Evolutionary conservation across 2,888 invertebrate genomes (phyloP), one percentile per base, ranked within the genome.

Genomic region (Andrena marginata): DNA sequence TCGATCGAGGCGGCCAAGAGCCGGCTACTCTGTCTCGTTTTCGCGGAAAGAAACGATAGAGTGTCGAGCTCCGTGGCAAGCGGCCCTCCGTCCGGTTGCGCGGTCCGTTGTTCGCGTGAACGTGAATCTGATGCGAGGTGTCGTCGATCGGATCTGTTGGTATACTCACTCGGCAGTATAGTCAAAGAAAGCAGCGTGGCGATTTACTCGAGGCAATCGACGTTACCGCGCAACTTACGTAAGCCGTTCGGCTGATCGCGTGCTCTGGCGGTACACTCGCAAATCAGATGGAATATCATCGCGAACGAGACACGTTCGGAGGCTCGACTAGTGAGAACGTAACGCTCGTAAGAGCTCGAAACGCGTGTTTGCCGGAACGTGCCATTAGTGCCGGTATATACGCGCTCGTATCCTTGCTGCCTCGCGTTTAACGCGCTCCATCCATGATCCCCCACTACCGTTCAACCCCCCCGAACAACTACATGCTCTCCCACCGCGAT

Each of bases 341-440:
- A 54, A 76, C 68, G 77, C 65, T 85, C 78, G 70, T 62, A 63
- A 67, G 64, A 73, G 74, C 72, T 73, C 73, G 78, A 65, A 71
- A 80, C 85, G 85, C 85, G 84, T 82, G 74, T 88, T 89, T 87
- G 88, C 79, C 71, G 72, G 72, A 77, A 83, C 85, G 75, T 80
- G 75, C 62, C 76, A 78, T 78, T 80, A 81, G 77, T 73, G 72
- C 85, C 85, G 87, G 87, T 89, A 89, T 89, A 89, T 89, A 89
- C 84, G 76, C 81, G 82, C 62, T 73, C 71, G 68, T 68, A 31
- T 29, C 70, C 59, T 65, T 73, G 67, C 77, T 75, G 71, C 68
- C 63, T 73, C 77, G 73, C 62, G 73, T 65, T 69, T 63, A 67
- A 77, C 60, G 69, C 82, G 73, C 76, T 74, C 70, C 59, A 56